Conservation (phyloP, 1,140 invertebrate species). For the Zaprionus camerounensis region DNA sequence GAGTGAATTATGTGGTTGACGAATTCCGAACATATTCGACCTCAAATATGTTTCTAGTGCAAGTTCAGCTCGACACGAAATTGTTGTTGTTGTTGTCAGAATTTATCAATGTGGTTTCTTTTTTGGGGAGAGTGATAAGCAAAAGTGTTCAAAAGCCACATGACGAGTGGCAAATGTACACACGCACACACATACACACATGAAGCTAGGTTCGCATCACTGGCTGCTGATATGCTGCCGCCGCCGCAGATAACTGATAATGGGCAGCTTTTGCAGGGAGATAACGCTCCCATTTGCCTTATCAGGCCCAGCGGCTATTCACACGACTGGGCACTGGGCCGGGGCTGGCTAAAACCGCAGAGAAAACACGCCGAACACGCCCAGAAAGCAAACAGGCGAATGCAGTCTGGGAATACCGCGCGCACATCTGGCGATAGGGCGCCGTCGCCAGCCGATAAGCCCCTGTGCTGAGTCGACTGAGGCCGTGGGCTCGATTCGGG, state of each 20-base stretch:
- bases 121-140: slow-evolving; percentile 2
- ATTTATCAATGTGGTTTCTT: slow-evolving; percentile 21
- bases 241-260: slow-evolving; percentile 29
- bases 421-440: slow-evolving; percentile 42
- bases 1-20: not conserved
- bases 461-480: slow-evolving; percentile 2
- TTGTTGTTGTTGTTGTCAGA: not conserved
- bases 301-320: slow-evolving; percentile 37
- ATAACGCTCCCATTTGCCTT: slow-evolving; percentile 17
- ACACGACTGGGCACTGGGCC: slow-evolving; percentile 18
- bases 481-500: slow-evolving; percentile 34
- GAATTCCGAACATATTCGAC: not conserved
- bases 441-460: slow-evolving; percentile 22
- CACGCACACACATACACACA: not conserved
- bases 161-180: not conserved
- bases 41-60: not conserved
- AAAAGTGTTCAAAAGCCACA: slow-evolving; percentile 3
- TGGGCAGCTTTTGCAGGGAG: slow-evolving; percentile 28
- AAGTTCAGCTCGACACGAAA: not conserved
- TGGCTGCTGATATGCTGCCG: slow-evolving; percentile 36
- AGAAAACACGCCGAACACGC: slow-evolving; percentile 18
- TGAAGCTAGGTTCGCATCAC: slow-evolving; percentile 2
- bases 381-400: slow-evolving; percentile 29
- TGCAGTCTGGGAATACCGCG: slow-evolving; percentile 62
- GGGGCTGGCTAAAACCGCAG: not conserved